Evolutionary conservation across 2,888 invertebrate genomes (phyloP), one percentile per base, ranked within the genome.

Genomic region (Cryptocephalus primarius): DNA sequence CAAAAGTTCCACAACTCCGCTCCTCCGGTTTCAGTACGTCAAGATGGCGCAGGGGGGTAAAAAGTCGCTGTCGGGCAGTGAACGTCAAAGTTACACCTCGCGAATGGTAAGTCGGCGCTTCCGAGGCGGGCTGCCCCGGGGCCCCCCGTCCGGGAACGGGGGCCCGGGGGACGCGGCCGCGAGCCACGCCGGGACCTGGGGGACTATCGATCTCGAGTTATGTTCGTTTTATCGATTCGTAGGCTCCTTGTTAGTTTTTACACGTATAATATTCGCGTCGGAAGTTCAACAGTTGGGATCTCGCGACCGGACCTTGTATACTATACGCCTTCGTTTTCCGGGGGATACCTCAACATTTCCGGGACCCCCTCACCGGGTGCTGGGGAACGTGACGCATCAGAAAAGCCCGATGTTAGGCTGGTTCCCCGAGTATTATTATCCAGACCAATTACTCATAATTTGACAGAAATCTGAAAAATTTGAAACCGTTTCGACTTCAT

Each of bases 1-100:
- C 45, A 46, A 48, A 47, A 52, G 52, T 22, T 22, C 53, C 48
- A 46, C 50, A 42, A 44, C 46, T 47, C 50, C 49, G 44, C 47
- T 51, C 47, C 52, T 56, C 60, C 57, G 64, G 62, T 64, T 51
- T 22, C 22, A 22, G 22, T 49, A 51, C 47, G 32, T 50, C 61
- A 66, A 65, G 55, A 67, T 66, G 65, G 65, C 66, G 65, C 58
- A 61, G 47, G 57, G 60, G 61, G 60, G 60, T 59, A 57, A 59
- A 57, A 60, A 57, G 59, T 56, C 54, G 43, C 51, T 53, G 45
- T 49, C 51, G 46, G 45, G 45, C 44, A 45, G 50, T 47, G 58
- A 62, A 55, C 62, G 65, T 39, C 58, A 62, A 48, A 59, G 53
- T 51, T 65, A 66, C 59, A 61, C 62, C 46, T 64, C 62, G 51